A percentile compares a stretch with the other conserved stretches of the same genome.
phyloP scores from a whole-genome alignment of 2,888 invertebrate genomes.

The Oxycera nigricornis region DNA sequence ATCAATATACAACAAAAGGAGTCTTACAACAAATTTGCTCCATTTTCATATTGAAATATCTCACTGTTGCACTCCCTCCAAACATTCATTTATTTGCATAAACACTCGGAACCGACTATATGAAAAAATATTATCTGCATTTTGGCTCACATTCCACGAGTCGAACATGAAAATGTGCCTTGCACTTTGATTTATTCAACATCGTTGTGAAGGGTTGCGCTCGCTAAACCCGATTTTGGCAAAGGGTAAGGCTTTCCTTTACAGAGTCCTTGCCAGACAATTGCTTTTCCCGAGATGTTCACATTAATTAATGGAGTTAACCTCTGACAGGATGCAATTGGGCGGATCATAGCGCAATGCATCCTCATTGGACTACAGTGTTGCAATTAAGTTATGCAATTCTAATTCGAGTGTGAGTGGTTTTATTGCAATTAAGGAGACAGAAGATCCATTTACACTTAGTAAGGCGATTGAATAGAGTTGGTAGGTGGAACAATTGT shows the following conservation, averaged over 20 bases:
- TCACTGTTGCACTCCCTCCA: too few species aligned
- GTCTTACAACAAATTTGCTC: too few species aligned
- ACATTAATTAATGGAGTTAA: conserved; percentile 17
- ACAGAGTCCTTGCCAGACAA: background rate
- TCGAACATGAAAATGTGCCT: background rate
- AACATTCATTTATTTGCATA: too few species aligned
- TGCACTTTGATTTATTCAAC: conserved; percentile 5
- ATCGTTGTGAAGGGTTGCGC: background rate
- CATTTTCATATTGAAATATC: too few species aligned
- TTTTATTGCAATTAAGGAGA: conserved; percentile 9
- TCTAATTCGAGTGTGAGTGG: background rate
- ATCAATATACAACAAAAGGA: too few species aligned
- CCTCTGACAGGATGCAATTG: conserved; percentile 21
- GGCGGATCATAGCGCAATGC: background rate
- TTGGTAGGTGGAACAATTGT: too few species aligned
- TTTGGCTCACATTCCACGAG: background rate
- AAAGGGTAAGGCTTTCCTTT: background rate
- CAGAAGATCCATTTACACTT: background rate
- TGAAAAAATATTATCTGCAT: conserved; percentile 1
- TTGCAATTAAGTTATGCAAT: background rate
- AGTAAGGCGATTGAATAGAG: too few species aligned
- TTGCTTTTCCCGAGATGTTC: background rate
- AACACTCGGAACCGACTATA: too few species aligned
- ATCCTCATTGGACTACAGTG: background rate
- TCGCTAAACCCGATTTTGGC: background rate